Percentiles rank a stretch among this genome's conserved stretches.
phyloP scores from a whole-genome alignment of 2,888 invertebrate species.

The Muschampia plurimacula region DNA sequence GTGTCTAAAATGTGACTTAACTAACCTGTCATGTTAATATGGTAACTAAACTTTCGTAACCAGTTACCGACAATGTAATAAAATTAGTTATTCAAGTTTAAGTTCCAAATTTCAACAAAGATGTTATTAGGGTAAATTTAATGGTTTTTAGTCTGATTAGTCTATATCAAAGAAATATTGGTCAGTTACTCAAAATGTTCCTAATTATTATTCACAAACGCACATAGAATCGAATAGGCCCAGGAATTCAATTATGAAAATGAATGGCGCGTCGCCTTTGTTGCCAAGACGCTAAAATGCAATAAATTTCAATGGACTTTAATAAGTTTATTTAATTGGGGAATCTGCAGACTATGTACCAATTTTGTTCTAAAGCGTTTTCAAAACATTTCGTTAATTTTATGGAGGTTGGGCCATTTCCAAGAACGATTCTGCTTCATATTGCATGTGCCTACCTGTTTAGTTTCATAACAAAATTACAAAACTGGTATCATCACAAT shows the following conservation, averaged over 20 bases:
- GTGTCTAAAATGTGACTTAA: no score
- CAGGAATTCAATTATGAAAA: slow-evolving; percentile 62
- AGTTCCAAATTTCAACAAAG: neutral
- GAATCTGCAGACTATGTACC: slow-evolving; percentile 15
- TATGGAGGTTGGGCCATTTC: slow-evolving; percentile 32
- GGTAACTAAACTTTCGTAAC: no score
- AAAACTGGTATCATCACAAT: neutral
- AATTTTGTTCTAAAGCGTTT: slow-evolving; percentile 18
- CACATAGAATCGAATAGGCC: slow-evolving; percentile 23
- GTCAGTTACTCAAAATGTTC: neutral
- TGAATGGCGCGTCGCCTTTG: slow-evolving; percentile 53
- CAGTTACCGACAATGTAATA: no score
- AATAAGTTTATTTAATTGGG: slow-evolving; percentile 54
- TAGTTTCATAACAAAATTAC: neutral
- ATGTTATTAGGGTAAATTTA: neutral
- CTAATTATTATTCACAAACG: slow-evolving; percentile 20
- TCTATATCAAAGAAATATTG: slow-evolving; percentile 1
- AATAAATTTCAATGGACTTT: slow-evolving; percentile 59
- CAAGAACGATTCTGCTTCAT: slow-evolving; percentile 36
- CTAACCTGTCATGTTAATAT: no score
- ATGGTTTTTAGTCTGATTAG: neutral
- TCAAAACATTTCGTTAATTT: slow-evolving; percentile 23
- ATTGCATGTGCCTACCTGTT: neutral
- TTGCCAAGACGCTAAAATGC: slow-evolving; percentile 53
- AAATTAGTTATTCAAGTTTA: neutral